Percentiles rank a stretch among this genome's conserved stretches.
Evolutionary conservation across 2,113 vertebrate species (phyloP).

Genomic region (Asarcornis scutulata): DNA sequence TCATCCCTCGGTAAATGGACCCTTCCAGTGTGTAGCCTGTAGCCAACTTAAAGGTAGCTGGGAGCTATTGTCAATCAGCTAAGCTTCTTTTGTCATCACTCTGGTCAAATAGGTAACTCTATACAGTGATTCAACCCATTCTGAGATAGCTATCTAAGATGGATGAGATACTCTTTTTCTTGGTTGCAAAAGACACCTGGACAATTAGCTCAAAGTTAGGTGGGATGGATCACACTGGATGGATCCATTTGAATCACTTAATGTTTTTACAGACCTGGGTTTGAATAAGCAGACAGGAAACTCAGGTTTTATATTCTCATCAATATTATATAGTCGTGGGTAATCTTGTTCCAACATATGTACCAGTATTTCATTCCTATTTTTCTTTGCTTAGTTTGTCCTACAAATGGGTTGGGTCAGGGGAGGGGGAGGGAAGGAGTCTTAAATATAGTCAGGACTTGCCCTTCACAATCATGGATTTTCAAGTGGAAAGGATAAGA

Average conservation of each 20-base stretch:
- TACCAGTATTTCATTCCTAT: neutral
- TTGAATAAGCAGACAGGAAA: neutral
- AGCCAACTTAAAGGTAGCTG: neutral
- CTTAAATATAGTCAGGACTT: neutral
- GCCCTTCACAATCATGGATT: neutral
- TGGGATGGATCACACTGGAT: neutral
- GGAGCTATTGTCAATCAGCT: neutral
- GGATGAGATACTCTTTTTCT: neutral
- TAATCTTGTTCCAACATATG: fast-evolving
- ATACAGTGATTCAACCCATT: neutral
- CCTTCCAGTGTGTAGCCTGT: neutral
- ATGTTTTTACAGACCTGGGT: fast-evolving
- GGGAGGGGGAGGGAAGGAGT: neutral
- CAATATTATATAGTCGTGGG: neutral
- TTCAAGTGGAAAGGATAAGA: neutral
- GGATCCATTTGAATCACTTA: fast-evolving
- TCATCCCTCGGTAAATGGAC: neutral
- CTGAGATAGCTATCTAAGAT: neutral
- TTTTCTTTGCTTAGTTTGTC: neutral
- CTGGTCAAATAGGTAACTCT: neutral
- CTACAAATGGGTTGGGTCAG: neutral
- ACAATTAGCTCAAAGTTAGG: neutral
- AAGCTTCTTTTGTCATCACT: neutral
- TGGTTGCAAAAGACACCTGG: neutral
- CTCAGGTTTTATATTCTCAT: neutral